phyloP scores from a whole-genome alignment of 2,888 invertebrate genomes.

The Matsumyia berberina region DNA sequence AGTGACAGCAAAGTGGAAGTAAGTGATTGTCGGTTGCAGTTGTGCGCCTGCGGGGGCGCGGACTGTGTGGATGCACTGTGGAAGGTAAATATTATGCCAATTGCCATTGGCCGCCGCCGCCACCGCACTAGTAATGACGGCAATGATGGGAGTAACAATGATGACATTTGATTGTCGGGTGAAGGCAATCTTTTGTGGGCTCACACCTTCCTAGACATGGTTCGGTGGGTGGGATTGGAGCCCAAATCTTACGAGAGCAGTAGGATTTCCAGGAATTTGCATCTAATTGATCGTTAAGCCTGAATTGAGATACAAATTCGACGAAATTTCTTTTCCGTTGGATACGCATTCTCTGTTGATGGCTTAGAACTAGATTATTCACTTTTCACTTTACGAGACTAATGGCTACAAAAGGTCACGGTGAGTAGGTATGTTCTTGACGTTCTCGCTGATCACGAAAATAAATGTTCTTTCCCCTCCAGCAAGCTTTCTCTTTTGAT shows the following conservation, averaged over 20 bases:
- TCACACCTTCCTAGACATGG: too few species aligned
- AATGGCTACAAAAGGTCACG: constrained; percentile 43
- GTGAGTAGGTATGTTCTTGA: constrained; percentile 3
- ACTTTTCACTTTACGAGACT: constrained; percentile 59
- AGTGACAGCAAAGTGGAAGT: constrained; percentile 72
- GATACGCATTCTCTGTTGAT: background rate
- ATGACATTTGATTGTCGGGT: constrained; percentile 15
- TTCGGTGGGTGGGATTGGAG: constrained; percentile 12
- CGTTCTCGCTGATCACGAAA: background rate
- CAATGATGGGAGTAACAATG: constrained; percentile 27
- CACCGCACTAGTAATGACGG: background rate
- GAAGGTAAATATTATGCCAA: constrained; percentile 53
- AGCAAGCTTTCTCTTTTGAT: constrained; percentile 47
- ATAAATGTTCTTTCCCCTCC: constrained; percentile 23
- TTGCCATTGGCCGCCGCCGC: constrained; percentile 10
- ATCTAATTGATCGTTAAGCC: background rate
- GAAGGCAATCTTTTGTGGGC: background rate
- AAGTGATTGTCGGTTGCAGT: constrained; percentile 56
- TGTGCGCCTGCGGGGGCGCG: constrained; percentile 20
- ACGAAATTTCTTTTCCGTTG: background rate
- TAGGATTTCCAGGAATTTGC: constrained; percentile 18
- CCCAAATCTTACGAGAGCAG: background rate
- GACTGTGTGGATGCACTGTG: constrained; percentile 32
- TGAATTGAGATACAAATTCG: background rate
- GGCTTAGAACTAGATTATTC: constrained; percentile 22